A percentile compares a stretch with the other conserved stretches of the same genome.
Conservation (phyloP, 2,113 vertebrate species). For the Amblyopsis rosae region DNA sequence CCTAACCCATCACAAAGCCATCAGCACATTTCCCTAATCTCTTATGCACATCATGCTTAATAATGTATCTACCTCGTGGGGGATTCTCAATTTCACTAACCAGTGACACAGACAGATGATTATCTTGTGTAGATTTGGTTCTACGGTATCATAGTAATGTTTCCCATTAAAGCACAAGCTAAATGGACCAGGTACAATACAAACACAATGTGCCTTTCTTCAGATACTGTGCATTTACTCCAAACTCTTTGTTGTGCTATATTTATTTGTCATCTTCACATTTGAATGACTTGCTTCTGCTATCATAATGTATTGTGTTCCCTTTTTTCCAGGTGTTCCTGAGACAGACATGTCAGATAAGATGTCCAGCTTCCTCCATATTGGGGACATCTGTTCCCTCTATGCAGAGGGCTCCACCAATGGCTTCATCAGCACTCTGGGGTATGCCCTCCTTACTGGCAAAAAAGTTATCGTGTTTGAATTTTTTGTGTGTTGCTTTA, state of each 20-base stretch:
- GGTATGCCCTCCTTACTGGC: conserved; percentile 76
- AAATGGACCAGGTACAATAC: background rate
- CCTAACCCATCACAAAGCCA: conserved; percentile 3
- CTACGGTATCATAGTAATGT: background rate
- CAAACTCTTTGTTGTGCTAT: background rate
- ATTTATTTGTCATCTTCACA: background rate
- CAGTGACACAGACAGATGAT: background rate
- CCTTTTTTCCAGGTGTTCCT: conserved; percentile 50
- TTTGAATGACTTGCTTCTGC: too few species aligned
- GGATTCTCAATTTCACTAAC: background rate
- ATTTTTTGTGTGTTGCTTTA: background rate
- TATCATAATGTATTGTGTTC: background rate
- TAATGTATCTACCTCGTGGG: conserved; percentile 15
- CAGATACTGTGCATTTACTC: background rate
- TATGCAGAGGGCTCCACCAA: conserved; percentile 97
- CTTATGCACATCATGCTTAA: conserved; percentile 49
- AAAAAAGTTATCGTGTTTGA: background rate
- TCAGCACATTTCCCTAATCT: conserved; percentile 18
- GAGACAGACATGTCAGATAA: conserved; percentile 91
- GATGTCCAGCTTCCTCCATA: conserved; percentile 97
- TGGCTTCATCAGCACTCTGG: conserved; percentile 96
- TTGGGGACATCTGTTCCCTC: conserved; percentile 96
- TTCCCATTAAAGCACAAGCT: background rate
- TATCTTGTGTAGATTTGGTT: background rate
- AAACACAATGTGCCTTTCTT: background rate